These are phyloP conservation scores for Didymodactylos carnosus DNA, from an alignment of 2,888 invertebrate genomes.

Conservation along the genomic window DNA sequence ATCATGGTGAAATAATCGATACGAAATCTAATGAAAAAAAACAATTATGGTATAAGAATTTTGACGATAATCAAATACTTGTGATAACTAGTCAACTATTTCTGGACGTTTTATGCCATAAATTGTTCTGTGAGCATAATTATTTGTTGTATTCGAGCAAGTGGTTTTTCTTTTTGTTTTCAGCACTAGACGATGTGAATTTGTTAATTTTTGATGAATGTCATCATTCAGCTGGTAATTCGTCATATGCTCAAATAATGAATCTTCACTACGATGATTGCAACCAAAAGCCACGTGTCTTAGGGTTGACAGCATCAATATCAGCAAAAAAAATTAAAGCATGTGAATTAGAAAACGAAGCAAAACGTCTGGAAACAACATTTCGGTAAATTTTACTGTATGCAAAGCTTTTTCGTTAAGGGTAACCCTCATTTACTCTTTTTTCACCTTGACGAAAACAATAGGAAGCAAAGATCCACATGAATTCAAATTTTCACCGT, in stretches of 20 bases:
- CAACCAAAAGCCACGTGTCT: constrained; percentile 46
- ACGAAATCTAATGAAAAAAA: no score
- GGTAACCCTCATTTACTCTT: no score
- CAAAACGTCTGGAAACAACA: background rate
- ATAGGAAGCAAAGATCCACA: no score
- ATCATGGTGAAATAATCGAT: no score
- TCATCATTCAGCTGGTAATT: constrained; percentile 55
- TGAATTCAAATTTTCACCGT: no score
- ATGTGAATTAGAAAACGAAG: background rate
- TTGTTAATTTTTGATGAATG: constrained; percentile 83
- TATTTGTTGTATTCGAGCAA: background rate
- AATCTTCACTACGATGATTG: constrained; percentile 19
- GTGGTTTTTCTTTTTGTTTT: background rate
- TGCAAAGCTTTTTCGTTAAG: no score
- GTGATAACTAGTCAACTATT: constrained; percentile 67
- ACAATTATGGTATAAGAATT: constrained; percentile 33
- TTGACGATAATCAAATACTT: constrained; percentile 45
- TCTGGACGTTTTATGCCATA: constrained; percentile 46
- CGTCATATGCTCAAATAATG: constrained; percentile 58
- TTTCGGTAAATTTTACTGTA: constrained; percentile 3
- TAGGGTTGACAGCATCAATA: constrained; percentile 65
- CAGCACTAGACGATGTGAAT: constrained; percentile 44
- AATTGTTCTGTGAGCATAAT: background rate
- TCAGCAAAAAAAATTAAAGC: background rate
- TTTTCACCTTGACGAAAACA: no score